Evolutionary conservation across 2,113 vertebrate genomes (phyloP).

Genomic region (Herpetotheres cachinnans): DNA sequence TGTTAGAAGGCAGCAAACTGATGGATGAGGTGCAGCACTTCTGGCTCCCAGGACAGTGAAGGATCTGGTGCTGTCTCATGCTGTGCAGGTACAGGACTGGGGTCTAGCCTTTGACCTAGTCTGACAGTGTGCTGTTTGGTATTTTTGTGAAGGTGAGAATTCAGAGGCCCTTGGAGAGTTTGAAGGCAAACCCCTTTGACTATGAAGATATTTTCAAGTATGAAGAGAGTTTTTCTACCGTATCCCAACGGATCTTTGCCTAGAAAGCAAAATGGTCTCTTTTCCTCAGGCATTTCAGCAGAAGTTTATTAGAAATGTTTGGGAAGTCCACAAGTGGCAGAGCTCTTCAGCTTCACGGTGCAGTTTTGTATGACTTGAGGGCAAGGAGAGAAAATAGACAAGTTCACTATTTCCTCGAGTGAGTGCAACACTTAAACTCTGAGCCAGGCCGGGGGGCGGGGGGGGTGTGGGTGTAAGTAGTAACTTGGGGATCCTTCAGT

Average conservation of each 20-base stretch:
- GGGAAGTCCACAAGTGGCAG: not conserved
- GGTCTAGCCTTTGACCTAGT: not conserved
- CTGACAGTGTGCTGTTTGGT: fast-evolving
- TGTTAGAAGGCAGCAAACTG: not conserved
- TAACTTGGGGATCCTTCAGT: not conserved
- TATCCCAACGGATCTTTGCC: not conserved
- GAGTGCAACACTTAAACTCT: not conserved
- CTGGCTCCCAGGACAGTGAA: fast-evolving
- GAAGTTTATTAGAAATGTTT: too few relatives aligned
- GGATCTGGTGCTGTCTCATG: not conserved
- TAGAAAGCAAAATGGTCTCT: not conserved
- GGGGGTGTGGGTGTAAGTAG: not conserved
- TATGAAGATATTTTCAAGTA: too few relatives aligned
- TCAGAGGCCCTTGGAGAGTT: not conserved
- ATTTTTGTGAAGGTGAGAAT: not conserved
- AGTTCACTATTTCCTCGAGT: not conserved
- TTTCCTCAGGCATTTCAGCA: not conserved
- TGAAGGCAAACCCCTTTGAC: not conserved
- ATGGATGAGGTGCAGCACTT: not conserved
- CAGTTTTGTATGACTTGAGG: not conserved
- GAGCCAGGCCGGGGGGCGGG: not conserved
- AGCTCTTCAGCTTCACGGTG: not conserved
- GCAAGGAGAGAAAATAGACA: not conserved
- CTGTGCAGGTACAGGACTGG: fast-evolving
- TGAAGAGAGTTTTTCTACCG: not conserved